These are phyloP conservation scores for Salvator merianae DNA, from an alignment of 2,113 vertebrate species.

Conservation along the genomic window DNA sequence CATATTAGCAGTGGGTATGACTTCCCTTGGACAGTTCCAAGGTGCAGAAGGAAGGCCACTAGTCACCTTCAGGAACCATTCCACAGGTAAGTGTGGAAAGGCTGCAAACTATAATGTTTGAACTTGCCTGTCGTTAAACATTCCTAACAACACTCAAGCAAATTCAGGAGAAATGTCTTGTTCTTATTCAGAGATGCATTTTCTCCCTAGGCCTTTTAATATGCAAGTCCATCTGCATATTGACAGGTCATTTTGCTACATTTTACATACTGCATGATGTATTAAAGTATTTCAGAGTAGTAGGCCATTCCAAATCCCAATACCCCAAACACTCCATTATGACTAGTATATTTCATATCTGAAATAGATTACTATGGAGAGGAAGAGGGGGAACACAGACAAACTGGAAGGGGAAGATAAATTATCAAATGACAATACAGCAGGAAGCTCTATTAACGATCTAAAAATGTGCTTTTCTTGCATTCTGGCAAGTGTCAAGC, in stretches of 20 bases:
- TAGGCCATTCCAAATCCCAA: not conserved
- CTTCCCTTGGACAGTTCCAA: no score
- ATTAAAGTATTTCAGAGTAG: not conserved
- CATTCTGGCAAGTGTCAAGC: conserved; percentile 47
- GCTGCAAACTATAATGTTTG: no score
- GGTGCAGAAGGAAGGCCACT: no score
- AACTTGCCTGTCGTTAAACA: no score
- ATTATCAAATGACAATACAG: conserved; percentile 34
- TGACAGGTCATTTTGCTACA: not conserved
- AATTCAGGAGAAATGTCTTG: no score
- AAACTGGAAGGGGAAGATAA: conserved; percentile 41
- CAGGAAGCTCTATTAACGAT: conserved; percentile 22
- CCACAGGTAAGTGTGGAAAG: no score
- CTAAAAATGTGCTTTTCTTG: conserved; percentile 33
- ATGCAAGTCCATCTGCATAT: not conserved
- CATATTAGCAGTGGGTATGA: no score
- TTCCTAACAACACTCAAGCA: no score
- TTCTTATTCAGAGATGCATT: no score
- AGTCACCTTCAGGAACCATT: no score
- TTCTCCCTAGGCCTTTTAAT: not conserved
- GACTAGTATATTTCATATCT: not conserved
- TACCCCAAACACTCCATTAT: not conserved
- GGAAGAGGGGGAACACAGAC: not conserved
- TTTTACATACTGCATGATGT: not conserved
- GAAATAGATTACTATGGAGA: not conserved